Evolutionary conservation across 2,113 vertebrate species (phyloP), one percentile per base, ranked within the genome.

Genomic region (Oenanthe oenanthe): DNA sequence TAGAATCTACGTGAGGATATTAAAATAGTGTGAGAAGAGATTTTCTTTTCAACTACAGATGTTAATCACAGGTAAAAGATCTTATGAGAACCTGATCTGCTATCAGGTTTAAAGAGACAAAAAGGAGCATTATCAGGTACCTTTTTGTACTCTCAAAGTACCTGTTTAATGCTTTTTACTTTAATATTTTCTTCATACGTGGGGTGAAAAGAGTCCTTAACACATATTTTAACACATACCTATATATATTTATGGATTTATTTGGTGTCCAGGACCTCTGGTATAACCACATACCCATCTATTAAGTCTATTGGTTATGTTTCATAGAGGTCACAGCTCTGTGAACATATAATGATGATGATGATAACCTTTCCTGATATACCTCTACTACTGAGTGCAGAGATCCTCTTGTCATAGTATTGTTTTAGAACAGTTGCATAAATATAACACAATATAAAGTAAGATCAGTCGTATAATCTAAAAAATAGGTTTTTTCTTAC

Each of bases 61-160:
- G 89, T 81, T 92, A 95, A 91, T 57, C 58, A 80, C 61, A 58
- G 28, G 48, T 79, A 82, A 79, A 72, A 87, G 58, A 73, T 31
- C 34, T 83, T 45, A 28, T 2, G 26, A 65, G 94, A 94, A 91
- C 20, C 19, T 65, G 25, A 77, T 72, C 45, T 91, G 17, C 8
- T 56, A 2, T 78, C 71, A 75, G 14, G 25, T 95, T 89, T 89
- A 92, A 89, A 91, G 63, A 74, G 31, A 58, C n/a, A 87, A 62
- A 80, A 79, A 68, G 22, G 11, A 65, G 5, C 16, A 43, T n/a
- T 88, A 56, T 31, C 43, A 83, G 29, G 8, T 61, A 47, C 12
- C 12, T 45, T 74, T 61, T 65, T 80, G 17, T 79, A 82, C 38
- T 81, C 26, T 85, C 18, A 42, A 83, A 9, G 57, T 17, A 63